Evolutionary conservation across 2,797 vertebrate species (phyloP).

Genomic region (Simalia tracyae): DNA sequence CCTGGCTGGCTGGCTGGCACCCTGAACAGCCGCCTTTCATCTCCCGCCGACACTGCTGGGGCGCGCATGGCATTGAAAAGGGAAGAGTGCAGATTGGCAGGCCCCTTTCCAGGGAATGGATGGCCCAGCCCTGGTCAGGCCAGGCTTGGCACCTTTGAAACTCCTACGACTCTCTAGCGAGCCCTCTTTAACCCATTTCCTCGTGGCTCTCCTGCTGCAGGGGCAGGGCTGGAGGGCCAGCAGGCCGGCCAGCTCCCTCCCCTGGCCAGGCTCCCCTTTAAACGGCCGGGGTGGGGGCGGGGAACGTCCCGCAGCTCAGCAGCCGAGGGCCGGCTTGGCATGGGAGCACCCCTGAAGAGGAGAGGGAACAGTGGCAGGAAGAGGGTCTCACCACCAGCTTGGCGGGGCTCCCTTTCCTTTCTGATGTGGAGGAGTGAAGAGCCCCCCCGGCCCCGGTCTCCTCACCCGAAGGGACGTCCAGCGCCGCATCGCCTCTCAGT

Average conservation of each 20-base stretch:
- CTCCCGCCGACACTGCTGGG: background rate
- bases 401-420: background rate
- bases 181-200: background rate
- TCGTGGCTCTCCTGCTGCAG: background rate
- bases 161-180: background rate
- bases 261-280: background rate
- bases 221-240: no score
- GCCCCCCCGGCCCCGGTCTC: no score
- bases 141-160: background rate
- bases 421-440: background rate
- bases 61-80: background rate
- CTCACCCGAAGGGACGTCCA: background rate
- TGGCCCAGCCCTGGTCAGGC: background rate
- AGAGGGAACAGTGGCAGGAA: background rate
- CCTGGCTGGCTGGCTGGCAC: background rate
- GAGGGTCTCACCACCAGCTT: no score
- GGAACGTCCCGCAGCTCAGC: background rate
- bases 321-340: background rate
- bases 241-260: background rate
- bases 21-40: background rate
- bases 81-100: no score
- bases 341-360: background rate
- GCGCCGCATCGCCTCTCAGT: background rate
- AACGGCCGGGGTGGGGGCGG: background rate
- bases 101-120: background rate